These are phyloP conservation scores for Anolis apletophallus DNA, from an alignment of 2,797 vertebrate species.

Conservation along the genomic window DNA sequence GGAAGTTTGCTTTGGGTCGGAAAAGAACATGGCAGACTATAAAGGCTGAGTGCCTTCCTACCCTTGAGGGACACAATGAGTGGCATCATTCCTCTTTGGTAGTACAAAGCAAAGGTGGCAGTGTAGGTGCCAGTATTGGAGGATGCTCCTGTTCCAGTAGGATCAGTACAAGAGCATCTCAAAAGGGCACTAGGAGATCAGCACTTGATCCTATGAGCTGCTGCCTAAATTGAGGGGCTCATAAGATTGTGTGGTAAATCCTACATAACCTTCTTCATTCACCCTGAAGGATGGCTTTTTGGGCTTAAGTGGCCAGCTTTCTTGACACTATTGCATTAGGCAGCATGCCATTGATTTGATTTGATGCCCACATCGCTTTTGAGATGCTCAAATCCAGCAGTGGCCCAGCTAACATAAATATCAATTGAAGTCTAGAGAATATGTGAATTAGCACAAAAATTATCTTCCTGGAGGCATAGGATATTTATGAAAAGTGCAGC, in stretches of 20 bases:
- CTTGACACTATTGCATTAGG: not conserved
- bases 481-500: constrained; percentile 13
- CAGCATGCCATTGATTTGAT: not conserved
- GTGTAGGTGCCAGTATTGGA: not conserved
- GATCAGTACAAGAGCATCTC: not conserved
- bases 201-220: not conserved
- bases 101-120: not conserved
- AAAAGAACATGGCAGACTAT: not conserved
- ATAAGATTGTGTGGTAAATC: constrained; percentile 21
- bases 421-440: not conserved
- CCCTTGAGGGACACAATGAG: not conserved
- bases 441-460: not conserved
- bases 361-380: not conserved
- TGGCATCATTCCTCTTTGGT: not conserved
- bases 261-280: constrained; percentile 1
- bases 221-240: not conserved
- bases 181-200: not conserved
- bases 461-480: not conserved
- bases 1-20: not conserved
- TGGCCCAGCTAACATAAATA: constrained; percentile 10
- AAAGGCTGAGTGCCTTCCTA: not conserved
- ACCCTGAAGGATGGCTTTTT: not conserved
- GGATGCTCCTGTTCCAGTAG: not conserved
- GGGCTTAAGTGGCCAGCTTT: not conserved
- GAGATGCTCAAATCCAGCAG: not conserved